A percentile compares a stretch with the other conserved stretches of the same genome.
phyloP scores from a whole-genome alignment of 1,140 invertebrate genomes.

The Semibalanus balanoides region DNA sequence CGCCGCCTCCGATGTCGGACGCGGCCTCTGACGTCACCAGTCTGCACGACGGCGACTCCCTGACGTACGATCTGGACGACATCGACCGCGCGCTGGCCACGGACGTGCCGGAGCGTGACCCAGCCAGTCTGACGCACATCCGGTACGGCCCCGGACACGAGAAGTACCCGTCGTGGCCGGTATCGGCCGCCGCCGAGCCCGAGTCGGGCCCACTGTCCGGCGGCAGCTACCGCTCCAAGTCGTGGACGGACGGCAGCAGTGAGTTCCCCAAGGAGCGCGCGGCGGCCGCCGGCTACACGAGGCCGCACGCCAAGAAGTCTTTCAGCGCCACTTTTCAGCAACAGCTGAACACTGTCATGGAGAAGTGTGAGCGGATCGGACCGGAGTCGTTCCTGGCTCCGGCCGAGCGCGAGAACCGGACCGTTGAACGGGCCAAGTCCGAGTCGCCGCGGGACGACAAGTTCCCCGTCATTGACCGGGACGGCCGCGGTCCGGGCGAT shows the following conservation, averaged over 20 bases:
- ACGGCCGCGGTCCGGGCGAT: conserved; percentile 46
- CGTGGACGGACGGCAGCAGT: conserved; percentile 57
- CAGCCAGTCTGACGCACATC: conserved; percentile 48
- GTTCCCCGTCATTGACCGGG: conserved; percentile 46
- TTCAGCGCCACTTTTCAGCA: conserved; percentile 45
- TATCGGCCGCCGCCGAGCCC: conserved; percentile 31
- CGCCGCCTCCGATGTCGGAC: conserved; percentile 25
- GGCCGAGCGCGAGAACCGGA: conserved; percentile 4
- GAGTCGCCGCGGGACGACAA: conserved; percentile 23
- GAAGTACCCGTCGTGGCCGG: conserved; percentile 65
- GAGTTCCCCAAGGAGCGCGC: conserved; percentile 56
- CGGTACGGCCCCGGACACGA: conserved; percentile 55
- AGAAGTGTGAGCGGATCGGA: conserved; percentile 53
- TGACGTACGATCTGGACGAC: neutral
- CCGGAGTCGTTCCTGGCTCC: conserved; percentile 32
- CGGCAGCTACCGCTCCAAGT: conserved; percentile 41
- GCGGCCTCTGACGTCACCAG: conserved; percentile 16
- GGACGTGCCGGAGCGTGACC: conserved; percentile 35
- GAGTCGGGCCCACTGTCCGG: conserved; percentile 16
- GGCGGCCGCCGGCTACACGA: conserved; percentile 42
- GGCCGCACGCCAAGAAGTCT: conserved; percentile 48
- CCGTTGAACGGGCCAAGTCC: conserved; percentile 16
- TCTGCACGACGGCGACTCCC: conserved; percentile 15
- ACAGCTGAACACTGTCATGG: conserved; percentile 56
- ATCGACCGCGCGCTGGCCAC: neutral